phyloP scores from a whole-genome alignment of 1,140 invertebrate species.

The Psix sp. region DNA sequence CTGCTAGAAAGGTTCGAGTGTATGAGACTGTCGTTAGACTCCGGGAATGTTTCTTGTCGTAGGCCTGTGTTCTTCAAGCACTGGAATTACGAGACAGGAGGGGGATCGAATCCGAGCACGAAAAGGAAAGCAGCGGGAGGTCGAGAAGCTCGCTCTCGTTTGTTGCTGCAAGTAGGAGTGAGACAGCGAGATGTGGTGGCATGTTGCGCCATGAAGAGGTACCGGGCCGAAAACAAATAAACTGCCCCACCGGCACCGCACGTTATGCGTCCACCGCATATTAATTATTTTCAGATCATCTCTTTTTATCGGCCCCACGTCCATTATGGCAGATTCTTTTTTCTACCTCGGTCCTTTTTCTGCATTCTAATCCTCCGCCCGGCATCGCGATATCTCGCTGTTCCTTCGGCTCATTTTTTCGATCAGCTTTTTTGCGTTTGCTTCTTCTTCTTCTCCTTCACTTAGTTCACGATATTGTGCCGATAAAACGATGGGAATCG shows the following conservation, averaged over 20 bases:
- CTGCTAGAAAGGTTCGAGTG: constrained; percentile 29
- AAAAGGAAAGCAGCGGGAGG: constrained; percentile 48
- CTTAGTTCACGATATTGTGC: constrained; percentile 32
- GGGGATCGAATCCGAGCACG: constrained; percentile 5
- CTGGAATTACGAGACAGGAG: constrained; percentile 19
- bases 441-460: background rate
- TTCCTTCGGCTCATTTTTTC: background rate
- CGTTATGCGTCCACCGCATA: constrained; percentile 60
- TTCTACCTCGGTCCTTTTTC: constrained; percentile 23
- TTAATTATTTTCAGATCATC: constrained; percentile 55
- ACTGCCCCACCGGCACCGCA: constrained; percentile 55
- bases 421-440: constrained; percentile 4
- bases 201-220: constrained; percentile 12
- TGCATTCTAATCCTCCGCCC: constrained; percentile 35
- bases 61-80: constrained; percentile 43
- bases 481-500: constrained; percentile 58
- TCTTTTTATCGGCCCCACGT: constrained; percentile 49
- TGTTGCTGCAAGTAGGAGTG: too few species aligned
- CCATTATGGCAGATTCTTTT: constrained; percentile 44
- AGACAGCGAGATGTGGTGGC: constrained; percentile 34
- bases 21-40: constrained; percentile 31
- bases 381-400: constrained; percentile 10
- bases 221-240: constrained; percentile 54
- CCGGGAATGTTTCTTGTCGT: constrained; percentile 53
- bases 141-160: constrained; percentile 30